A percentile compares a stretch with the other conserved stretches of the same genome.
Evolutionary conservation across 2,888 invertebrate species (phyloP).

Genomic region (Melieria crassipennis): DNA sequence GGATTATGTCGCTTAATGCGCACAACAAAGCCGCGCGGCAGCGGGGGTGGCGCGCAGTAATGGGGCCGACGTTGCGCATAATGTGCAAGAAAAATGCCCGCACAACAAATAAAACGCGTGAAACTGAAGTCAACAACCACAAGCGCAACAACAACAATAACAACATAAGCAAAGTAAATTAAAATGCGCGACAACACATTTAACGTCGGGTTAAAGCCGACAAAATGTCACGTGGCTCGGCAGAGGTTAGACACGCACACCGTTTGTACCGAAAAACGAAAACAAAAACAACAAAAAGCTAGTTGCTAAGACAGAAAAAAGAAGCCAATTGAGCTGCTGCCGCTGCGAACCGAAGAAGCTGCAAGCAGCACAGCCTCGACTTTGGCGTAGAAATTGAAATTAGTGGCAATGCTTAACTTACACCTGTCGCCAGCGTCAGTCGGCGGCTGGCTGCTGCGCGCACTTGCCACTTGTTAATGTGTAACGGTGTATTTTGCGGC

Average conservation of each 20-base stretch:
- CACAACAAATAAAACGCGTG: conserved; percentile 14
- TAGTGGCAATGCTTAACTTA: background rate
- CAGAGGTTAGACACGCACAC: background rate
- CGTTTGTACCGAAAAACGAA: background rate
- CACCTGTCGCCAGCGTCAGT: too few species aligned
- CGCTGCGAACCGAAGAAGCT: background rate
- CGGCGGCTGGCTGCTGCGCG: too few species aligned
- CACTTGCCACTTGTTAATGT: too few species aligned
- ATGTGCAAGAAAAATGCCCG: conserved; percentile 3
- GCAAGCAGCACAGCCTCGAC: background rate
- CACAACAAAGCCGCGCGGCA: conserved; percentile 29
- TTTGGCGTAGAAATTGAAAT: conserved; percentile 2
- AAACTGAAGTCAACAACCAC: conserved; percentile 46
- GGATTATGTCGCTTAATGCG: conserved; percentile 53
- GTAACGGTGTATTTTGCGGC: too few species aligned
- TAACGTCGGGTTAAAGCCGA: background rate
- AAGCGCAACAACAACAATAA: conserved; percentile 20
- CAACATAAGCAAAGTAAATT: conserved; percentile 49
- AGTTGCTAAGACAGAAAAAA: background rate
- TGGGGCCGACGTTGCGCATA: conserved; percentile 12
- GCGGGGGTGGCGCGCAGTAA: background rate
- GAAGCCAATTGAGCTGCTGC: background rate
- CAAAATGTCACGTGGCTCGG: background rate
- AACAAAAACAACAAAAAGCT: background rate
- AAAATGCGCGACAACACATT: conserved; percentile 58